Conservation (phyloP, 2,888 invertebrate genomes). For the Cephus runcator region DNA sequence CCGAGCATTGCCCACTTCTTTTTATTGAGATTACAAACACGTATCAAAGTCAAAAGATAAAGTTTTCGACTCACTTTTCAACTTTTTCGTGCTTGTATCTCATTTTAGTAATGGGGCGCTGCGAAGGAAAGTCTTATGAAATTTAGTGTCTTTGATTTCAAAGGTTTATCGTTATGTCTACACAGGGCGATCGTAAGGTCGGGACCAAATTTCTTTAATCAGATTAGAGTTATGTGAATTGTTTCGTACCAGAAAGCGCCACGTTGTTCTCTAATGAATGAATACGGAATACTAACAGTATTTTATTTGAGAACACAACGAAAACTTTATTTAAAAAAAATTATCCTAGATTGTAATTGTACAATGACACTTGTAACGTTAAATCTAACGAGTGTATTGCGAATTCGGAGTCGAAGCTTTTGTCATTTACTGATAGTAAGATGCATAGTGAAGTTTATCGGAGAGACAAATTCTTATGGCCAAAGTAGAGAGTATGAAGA, state of each 20-base stretch:
- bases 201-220: neutral
- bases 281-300: neutral
- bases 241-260: neutral
- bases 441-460: neutral
- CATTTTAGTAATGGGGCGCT: neutral
- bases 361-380: neutral
- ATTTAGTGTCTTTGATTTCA: neutral
- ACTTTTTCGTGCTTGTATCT: neutral
- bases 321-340: neutral
- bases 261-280: neutral
- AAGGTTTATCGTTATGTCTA: neutral
- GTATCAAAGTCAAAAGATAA: neutral
- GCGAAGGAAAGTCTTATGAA: neutral
- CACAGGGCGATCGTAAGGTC: neutral
- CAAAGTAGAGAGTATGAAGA: neutral
- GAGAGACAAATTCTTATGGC: neutral
- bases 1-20: conserved; percentile 19
- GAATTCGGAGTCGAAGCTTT: neutral
- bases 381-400: neutral
- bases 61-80: neutral
- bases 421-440: neutral
- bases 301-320: neutral
- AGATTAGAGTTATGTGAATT: neutral
- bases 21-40: conserved; percentile 7
- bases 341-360: neutral